A percentile compares a stretch with the other conserved stretches of the same genome.
phyloP scores from a whole-genome alignment of 2,888 invertebrate genomes.

The Lissocephala sabroskyi region DNA sequence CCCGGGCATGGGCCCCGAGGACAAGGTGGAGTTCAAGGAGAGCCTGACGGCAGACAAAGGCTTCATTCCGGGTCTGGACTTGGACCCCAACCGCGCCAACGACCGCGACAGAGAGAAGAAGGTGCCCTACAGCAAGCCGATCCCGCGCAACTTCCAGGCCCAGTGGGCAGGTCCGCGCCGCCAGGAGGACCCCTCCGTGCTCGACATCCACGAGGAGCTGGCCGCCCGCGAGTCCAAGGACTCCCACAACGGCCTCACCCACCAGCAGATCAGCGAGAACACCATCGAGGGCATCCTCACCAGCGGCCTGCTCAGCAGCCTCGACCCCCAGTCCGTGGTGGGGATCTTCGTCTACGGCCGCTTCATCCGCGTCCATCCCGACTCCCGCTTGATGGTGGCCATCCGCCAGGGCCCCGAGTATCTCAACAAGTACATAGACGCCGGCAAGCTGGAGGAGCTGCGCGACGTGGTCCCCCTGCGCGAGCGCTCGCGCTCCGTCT shows the following conservation, averaged over 20 bases:
- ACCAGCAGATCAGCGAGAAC: slow-evolving; percentile 79
- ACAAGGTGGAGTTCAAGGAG: slow-evolving; percentile 85
- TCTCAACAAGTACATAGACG: slow-evolving; percentile 83
- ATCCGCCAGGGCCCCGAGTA: slow-evolving; percentile 85
- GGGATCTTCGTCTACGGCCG: slow-evolving; percentile 89
- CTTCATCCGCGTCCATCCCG: slow-evolving; percentile 83
- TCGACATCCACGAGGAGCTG: slow-evolving; percentile 50
- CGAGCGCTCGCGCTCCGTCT: slow-evolving; percentile 70
- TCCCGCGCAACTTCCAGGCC: slow-evolving; percentile 96
- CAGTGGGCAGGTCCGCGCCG: slow-evolving; percentile 91
- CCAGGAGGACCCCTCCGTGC: slow-evolving; percentile 73
- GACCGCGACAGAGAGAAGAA: slow-evolving; percentile 84
- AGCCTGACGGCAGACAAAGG: slow-evolving; percentile 76
- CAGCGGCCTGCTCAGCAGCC: slow-evolving; percentile 83
- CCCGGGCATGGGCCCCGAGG: slow-evolving; percentile 99
- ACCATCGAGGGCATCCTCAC: slow-evolving; percentile 77
- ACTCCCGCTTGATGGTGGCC: slow-evolving; percentile 83
- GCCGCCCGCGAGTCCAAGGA: slow-evolving; percentile 76
- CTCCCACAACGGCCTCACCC: slow-evolving; percentile 74
- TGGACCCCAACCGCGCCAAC: slow-evolving; percentile 77
- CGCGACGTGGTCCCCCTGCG: slow-evolving; percentile 84
- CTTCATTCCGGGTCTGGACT: slow-evolving; percentile 88
- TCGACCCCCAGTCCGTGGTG: slow-evolving; percentile 85
- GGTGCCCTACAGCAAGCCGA: slow-evolving; percentile 96
- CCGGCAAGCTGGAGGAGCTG: slow-evolving; percentile 86